Evolutionary conservation across 2,888 invertebrate species (phyloP).

Genomic region (Bruchidius siliquastri): DNA sequence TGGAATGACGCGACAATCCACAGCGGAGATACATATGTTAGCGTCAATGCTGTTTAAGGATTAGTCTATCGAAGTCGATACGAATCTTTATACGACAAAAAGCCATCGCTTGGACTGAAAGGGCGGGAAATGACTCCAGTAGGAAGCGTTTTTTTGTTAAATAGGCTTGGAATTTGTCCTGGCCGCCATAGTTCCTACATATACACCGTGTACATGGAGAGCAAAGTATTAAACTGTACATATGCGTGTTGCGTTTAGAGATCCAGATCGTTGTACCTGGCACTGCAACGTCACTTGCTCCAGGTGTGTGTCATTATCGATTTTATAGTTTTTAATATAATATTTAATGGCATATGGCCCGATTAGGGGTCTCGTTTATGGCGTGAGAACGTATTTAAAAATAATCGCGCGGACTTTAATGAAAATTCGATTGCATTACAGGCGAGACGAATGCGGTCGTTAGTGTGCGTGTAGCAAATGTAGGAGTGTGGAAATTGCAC

Average conservation of each 20-base stretch:
- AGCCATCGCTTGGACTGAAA: too few relatives aligned
- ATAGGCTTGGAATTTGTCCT: too few relatives aligned
- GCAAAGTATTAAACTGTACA: too few relatives aligned
- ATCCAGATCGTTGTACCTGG: not conserved
- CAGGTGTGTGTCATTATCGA: not conserved
- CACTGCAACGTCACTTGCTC: not conserved
- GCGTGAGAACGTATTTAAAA: not conserved
- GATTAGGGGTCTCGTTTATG: not conserved
- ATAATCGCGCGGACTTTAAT: not conserved
- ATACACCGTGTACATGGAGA: too few relatives aligned
- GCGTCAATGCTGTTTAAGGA: too few relatives aligned
- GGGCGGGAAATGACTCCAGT: too few relatives aligned
- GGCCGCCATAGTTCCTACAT: too few relatives aligned
- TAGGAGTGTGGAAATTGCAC: not conserved
- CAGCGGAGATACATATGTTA: too few relatives aligned
- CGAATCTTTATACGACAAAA: too few relatives aligned
- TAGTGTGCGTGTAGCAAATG: not conserved
- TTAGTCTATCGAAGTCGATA: too few relatives aligned
- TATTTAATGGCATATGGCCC: not conserved
- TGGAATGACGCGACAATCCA: too few relatives aligned
- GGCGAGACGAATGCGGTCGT: not conserved
- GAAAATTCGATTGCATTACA: not conserved
- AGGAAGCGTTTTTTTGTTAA: too few relatives aligned
- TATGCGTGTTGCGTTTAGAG: not conserved
- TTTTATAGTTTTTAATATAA: not conserved